Base-by-base conservation (phyloP, 2,888 invertebrate genomes). In the Drosophila nr. perissopoda region DNA sequence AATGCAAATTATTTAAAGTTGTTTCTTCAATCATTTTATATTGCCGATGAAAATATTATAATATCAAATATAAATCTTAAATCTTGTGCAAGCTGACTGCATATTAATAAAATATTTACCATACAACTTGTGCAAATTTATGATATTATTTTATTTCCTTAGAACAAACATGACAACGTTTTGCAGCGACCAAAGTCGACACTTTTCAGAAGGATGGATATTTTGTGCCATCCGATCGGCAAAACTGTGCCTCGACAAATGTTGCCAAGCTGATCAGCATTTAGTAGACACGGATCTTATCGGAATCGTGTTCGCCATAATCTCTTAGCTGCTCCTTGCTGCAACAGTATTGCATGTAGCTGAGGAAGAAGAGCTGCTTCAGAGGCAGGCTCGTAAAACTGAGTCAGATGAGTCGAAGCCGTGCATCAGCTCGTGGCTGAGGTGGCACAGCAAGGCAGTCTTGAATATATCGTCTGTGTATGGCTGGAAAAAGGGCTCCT, bases 261-360 rank as follows among this genome's bases (percentile, higher is more conserved):
- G 81, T 76, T 1, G 71, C 49, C 7, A 90, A 91, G 40, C 92
- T 86, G 29, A 65, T 71, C 1, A 90, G 31, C 1, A 88, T 70
- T 53, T 89, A 85, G 56, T 70, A 73, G 4, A 92, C 56, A 5
- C 92, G 91, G 27, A 87, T 29, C 5, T 89, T 73, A 31, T 92
- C 90, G 0, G 79, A 2, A 57, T 92, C 92, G 61, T 92, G 93
- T 6, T 76, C 83, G 11, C 33, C 1, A 40, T 88, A 84, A 1
- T 38, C 59, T 0, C 27, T 6, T 1, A 25, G 2, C 0, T 31
- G 5, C 1, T 49, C 40, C 34, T 77, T 72, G 2, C 88, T 90
- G 49, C 92, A 92, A 52, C 92, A 92, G 56, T 91, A 91, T 27
- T 92, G 92, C 0, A 92, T 91, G n/a, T 89, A n/a, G 53, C 81